phyloP scores from a whole-genome alignment of 2,888 invertebrate genomes.

The Allolobophora icterica region DNA sequence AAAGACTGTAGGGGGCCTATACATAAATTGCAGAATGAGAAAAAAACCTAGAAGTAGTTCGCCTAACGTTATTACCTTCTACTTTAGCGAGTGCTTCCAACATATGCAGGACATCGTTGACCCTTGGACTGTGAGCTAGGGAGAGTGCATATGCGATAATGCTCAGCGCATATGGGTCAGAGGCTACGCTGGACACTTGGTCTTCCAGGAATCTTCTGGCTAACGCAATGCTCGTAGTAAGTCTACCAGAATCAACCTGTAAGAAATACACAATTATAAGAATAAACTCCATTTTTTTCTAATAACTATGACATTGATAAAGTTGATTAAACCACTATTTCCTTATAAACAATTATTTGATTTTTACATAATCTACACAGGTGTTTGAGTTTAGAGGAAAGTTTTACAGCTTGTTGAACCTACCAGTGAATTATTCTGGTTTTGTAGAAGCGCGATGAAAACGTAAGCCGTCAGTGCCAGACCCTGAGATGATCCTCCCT shows the following conservation, averaged over 20 bases:
- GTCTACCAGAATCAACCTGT: not conserved
- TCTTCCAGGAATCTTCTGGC: not conserved
- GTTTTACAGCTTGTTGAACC: not conserved
- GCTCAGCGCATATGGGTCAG: constrained; percentile 29
- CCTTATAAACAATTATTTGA: too few species aligned
- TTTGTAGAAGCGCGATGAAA: constrained; percentile 77
- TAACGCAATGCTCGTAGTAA: not conserved
- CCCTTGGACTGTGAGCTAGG: not conserved
- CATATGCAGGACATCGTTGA: not conserved
- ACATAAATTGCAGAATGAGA: not conserved
- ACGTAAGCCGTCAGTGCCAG: constrained; percentile 83
- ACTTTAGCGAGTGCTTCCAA: constrained; percentile 25
- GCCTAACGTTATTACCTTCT: not conserved
- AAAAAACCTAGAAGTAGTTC: not conserved
- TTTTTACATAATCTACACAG: too few species aligned
- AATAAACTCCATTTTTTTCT: too few species aligned
- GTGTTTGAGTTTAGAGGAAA: too few species aligned
- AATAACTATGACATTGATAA: too few species aligned
- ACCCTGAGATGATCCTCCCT: constrained; percentile 74
- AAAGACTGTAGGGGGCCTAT: not conserved
- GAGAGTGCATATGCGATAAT: constrained; percentile 27
- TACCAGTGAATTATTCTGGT: constrained; percentile 30
- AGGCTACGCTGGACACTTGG: not conserved
- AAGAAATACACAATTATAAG: not conserved
- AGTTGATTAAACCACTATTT: too few species aligned